Conservation (phyloP, 2,888 invertebrate genomes). For the Napeogenes sylphis region DNA sequence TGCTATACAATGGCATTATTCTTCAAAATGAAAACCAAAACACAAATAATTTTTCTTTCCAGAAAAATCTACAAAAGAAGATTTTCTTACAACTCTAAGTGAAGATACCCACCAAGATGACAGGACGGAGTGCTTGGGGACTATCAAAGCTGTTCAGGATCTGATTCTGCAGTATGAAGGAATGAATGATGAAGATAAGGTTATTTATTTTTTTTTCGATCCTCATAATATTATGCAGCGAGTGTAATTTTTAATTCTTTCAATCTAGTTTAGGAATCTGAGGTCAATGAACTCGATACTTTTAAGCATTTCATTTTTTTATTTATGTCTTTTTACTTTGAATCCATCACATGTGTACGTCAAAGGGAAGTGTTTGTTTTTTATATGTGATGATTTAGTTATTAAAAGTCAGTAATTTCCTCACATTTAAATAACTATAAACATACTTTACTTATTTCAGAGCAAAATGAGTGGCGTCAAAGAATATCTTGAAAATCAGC, state of each 20-base stretch:
- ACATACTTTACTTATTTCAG: constrained; percentile 39
- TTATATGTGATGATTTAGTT: no score
- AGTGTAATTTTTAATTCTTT: not conserved
- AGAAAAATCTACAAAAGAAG: constrained; percentile 19
- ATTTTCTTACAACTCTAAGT: constrained; percentile 14
- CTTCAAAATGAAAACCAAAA: no score
- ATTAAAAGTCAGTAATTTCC: no score
- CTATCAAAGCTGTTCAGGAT: constrained; percentile 46
- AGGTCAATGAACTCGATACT: no score
- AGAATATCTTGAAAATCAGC: constrained; percentile 53
- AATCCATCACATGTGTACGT: no score
- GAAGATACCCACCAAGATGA: constrained; percentile 33
- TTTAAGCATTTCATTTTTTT: no score
- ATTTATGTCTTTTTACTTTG: no score
- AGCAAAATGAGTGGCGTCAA: constrained; percentile 57
- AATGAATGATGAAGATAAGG: constrained; percentile 59
- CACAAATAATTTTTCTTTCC: not conserved
- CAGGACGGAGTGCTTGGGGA: constrained; percentile 44
- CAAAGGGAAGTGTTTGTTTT: no score
- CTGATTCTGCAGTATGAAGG: constrained; percentile 50
- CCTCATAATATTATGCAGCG: no score
- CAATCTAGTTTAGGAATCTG: no score
- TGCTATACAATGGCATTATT: no score
- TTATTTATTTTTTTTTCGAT: constrained; percentile 21
- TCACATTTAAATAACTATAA: no score